A percentile compares a stretch with the other conserved stretches of the same genome.
Evolutionary conservation across 1,140 invertebrate genomes (phyloP).

Genomic region (Melitaea cinxia): DNA sequence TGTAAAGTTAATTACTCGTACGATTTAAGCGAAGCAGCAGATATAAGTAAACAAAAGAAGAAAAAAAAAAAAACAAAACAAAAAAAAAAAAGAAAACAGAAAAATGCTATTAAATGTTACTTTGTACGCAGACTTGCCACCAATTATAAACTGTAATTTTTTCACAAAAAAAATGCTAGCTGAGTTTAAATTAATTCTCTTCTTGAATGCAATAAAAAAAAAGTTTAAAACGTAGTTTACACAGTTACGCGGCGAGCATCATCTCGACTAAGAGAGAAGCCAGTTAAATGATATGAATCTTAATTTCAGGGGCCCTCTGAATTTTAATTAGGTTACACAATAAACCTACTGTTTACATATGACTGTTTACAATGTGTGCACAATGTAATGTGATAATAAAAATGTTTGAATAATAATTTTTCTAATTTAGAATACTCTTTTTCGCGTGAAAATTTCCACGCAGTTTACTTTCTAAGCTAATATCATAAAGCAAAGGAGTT

Average conservation of each 20-base stretch:
- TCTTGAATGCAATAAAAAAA: conserved; percentile 2
- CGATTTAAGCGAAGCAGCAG: no score
- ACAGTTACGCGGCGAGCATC: conserved; percentile 16
- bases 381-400: no score
- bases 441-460: no score
- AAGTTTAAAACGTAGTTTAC: conserved; percentile 11
- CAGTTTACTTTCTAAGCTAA: no score
- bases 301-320: conserved; percentile 20
- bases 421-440: no score
- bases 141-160: neutral
- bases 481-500: no score
- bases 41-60: no score
- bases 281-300: conserved; percentile 21
- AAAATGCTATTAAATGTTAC: neutral
- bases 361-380: no score
- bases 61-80: no score
- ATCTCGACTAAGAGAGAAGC: neutral
- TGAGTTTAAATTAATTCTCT: conserved; percentile 4
- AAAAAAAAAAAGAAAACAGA: neutral
- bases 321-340: conserved; percentile 17
- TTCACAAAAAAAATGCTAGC: conserved; percentile 4
- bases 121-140: neutral
- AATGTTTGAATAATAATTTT: no score
- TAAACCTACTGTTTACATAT: neutral
- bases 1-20: no score